These are phyloP conservation scores for Lepidurus apus DNA, from an alignment of 1,140 invertebrate genomes.

Conservation along the genomic window DNA sequence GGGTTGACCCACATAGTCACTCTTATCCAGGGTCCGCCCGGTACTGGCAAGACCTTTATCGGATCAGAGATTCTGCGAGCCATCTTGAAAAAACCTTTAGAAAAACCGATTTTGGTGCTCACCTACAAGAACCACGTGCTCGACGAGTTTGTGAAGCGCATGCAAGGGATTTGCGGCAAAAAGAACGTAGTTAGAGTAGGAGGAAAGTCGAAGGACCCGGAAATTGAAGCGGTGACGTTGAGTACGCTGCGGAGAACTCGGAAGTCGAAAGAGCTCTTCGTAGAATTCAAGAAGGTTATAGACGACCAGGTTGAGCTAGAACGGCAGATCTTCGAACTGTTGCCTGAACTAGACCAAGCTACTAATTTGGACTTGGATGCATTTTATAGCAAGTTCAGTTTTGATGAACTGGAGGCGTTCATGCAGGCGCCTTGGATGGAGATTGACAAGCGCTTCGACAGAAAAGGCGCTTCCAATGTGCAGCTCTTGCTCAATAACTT, in stretches of 20 bases:
- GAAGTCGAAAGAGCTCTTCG: conserved; percentile 10
- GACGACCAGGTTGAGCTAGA: conserved; percentile 5
- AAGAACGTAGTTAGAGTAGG: conserved; percentile 47
- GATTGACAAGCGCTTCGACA: not conserved
- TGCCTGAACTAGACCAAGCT: not conserved
- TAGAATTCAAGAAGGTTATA: not conserved
- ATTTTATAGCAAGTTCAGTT: not conserved
- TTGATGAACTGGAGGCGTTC: conserved; percentile 10
- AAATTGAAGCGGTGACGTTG: conserved; percentile 35
- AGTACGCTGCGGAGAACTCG: conserved; percentile 6
- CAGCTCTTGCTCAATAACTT: too few relatives aligned
- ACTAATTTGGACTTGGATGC: not conserved
- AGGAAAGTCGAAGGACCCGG: conserved; percentile 43
- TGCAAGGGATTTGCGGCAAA: conserved; percentile 38
- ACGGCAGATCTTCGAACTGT: not conserved
- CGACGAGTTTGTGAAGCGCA: conserved; percentile 54
- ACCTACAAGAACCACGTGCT: conserved; percentile 56
- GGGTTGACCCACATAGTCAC: conserved; percentile 28
- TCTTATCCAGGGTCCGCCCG: conserved; percentile 55
- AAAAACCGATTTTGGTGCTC: conserved; percentile 50
- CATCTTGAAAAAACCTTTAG: not conserved
- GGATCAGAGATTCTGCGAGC: conserved; percentile 43
- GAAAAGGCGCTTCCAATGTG: too few relatives aligned
- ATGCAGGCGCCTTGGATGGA: not conserved
- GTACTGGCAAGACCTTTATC: conserved; percentile 53